phyloP scores from a whole-genome alignment of 37 sponge, comb jelly and placozoan genomes.

The Beroe ovata region DNA sequence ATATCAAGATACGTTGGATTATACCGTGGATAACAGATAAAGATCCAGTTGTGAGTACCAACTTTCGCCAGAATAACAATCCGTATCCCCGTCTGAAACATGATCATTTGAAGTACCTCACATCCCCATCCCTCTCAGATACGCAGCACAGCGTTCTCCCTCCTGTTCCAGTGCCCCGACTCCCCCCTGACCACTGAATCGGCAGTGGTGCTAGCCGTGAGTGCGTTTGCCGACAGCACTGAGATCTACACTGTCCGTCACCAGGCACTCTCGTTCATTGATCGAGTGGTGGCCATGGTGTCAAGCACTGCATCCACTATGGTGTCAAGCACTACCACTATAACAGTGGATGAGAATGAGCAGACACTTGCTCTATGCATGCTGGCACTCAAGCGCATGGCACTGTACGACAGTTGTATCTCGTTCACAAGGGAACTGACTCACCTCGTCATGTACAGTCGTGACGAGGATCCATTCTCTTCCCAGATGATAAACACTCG shows the following conservation, averaged over 20 bases:
- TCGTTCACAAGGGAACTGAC: conserved; percentile 2
- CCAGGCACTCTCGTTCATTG: conserved; percentile 47
- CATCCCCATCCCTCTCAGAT: conserved; percentile 48
- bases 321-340: too few relatives aligned
- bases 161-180: conserved; percentile 7
- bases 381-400: conserved; percentile 52
- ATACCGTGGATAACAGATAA: conserved; percentile 62
- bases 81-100: too few relatives aligned
- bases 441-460: conserved; percentile 8
- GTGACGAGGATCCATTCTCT: not conserved
- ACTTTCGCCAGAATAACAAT: too few relatives aligned
- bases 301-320: not conserved
- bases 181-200: conserved; percentile 52
- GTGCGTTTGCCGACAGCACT: conserved; percentile 29
- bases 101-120: too few relatives aligned
- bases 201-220: conserved; percentile 34
- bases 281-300: not conserved
- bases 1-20: conserved; percentile 51
- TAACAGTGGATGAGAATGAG: not conserved
- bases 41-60: conserved; percentile 63
- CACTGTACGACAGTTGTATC: conserved; percentile 55
- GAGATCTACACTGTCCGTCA: conserved; percentile 54
- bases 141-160: conserved; percentile 13
- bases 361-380: conserved; percentile 46
- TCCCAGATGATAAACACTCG: conserved; percentile 58